Conservation (phyloP, 1,140 invertebrate genomes). For the Drosophila grimshawi region DNA sequence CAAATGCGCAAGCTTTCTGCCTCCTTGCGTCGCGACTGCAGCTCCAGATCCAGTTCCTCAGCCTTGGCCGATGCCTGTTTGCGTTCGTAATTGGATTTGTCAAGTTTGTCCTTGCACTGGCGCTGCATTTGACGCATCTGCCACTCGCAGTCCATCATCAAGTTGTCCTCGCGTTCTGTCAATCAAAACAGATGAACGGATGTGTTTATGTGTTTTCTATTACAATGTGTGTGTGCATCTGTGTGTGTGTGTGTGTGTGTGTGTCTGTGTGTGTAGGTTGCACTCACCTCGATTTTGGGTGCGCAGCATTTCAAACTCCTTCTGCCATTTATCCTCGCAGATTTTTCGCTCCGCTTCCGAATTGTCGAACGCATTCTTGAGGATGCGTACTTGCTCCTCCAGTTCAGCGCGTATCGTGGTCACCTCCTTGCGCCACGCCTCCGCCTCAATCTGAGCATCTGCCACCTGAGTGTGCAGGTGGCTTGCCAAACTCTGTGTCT, state of each 20-base stretch:
- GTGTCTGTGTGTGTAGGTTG: too few species aligned
- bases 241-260: not conserved
- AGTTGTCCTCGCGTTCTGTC: slow-evolving; percentile 86
- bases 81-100: slow-evolving; percentile 86
- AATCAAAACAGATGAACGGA: slow-evolving; percentile 11
- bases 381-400: slow-evolving; percentile 84
- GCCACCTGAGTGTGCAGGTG: slow-evolving; percentile 75
- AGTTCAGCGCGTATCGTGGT: slow-evolving; percentile 85
- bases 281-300: slow-evolving; percentile 83
- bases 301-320: slow-evolving; percentile 87
- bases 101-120: slow-evolving; percentile 87
- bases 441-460: slow-evolving; percentile 67
- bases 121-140: slow-evolving; percentile 88
- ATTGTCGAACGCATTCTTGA: slow-evolving; percentile 87
- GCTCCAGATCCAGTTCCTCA: slow-evolving; percentile 84
- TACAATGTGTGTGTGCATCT: slow-evolving; percentile 3
- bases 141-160: slow-evolving; percentile 90
- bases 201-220: not conserved
- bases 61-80: slow-evolving; percentile 85
- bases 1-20: slow-evolving; percentile 86
- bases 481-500: slow-evolving; percentile 84
- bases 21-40: slow-evolving; percentile 84
- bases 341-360: slow-evolving; percentile 86
- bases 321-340: slow-evolving; percentile 87
- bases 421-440: slow-evolving; percentile 77